Evolutionary conservation across 2,797 vertebrate genomes (phyloP).

Genomic region (Rallus crepitans): DNA sequence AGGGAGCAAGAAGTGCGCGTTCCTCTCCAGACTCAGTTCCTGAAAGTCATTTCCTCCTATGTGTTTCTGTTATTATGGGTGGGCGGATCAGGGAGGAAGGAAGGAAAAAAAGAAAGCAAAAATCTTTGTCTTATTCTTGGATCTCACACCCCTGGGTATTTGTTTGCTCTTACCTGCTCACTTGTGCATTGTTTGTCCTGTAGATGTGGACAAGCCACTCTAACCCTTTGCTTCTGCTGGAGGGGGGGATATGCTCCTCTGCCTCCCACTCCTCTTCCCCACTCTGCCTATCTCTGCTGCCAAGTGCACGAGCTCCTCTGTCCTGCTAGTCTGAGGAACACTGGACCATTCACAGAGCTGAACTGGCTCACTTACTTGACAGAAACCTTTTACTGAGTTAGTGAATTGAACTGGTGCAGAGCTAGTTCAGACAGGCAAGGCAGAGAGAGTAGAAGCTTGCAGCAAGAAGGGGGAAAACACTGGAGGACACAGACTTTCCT

Average conservation of each 20-base stretch:
- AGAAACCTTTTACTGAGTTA: not conserved
- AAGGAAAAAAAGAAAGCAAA: constrained; percentile 59
- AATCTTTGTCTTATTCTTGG: constrained; percentile 11
- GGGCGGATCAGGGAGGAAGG: not conserved
- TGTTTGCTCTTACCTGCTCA: constrained; percentile 18
- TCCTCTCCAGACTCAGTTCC: constrained; percentile 36
- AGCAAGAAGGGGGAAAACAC: not conserved
- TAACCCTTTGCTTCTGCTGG: not conserved
- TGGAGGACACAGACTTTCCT: not conserved
- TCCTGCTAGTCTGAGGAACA: not conserved
- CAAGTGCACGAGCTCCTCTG: not conserved
- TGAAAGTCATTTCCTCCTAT: constrained; percentile 38
- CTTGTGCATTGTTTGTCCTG: not conserved
- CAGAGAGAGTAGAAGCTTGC: rapidly evolving
- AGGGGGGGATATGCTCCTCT: not conserved
- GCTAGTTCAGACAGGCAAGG: not conserved
- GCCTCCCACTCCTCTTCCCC: not conserved
- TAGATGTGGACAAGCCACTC: not conserved
- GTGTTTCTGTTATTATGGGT: not conserved
- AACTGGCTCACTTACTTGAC: not conserved
- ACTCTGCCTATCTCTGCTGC: not conserved
- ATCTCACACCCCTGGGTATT: not conserved
- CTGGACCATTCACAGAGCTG: not conserved
- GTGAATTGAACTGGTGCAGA: not conserved
- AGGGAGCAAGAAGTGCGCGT: not conserved